phyloP scores from a whole-genome alignment of 2,888 invertebrate species.

The Ptychoptera contaminata region DNA sequence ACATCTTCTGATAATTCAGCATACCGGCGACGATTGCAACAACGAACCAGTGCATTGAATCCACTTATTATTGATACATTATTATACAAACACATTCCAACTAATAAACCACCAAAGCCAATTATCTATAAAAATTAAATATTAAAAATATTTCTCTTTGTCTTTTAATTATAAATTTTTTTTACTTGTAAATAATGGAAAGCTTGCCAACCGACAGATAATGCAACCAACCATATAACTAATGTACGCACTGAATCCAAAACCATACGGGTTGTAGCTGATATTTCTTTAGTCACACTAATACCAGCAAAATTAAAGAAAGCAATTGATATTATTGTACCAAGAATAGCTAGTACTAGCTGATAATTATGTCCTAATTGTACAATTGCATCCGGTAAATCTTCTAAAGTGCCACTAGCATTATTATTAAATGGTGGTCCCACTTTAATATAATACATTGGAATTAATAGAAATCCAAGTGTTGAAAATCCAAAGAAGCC shows the following conservation, averaged over 20 bases:
- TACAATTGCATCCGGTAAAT: slow-evolving; percentile 65
- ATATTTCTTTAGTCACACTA: slow-evolving; percentile 83
- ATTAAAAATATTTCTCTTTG: slow-evolving; percentile 26
- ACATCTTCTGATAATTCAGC: slow-evolving; percentile 14
- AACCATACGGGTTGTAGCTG: slow-evolving; percentile 82
- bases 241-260: slow-evolving; percentile 77
- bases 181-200: slow-evolving; percentile 65
- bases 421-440: slow-evolving; percentile 62
- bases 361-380: slow-evolving; percentile 51
- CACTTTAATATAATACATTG: slow-evolving; percentile 67
- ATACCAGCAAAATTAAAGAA: slow-evolving; percentile 89
- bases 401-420: slow-evolving; percentile 62
- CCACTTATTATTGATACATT: slow-evolving; percentile 33
- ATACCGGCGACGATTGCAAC: slow-evolving; percentile 19
- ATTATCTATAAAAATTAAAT: slow-evolving; percentile 37
- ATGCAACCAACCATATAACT: slow-evolving; percentile 74
- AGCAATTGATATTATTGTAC: slow-evolving; percentile 68
- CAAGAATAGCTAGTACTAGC: slow-evolving; percentile 48
- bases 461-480: slow-evolving; percentile 46
- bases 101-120: slow-evolving; percentile 57
- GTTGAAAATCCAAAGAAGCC: slow-evolving; percentile 60
- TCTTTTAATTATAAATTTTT: slow-evolving; percentile 40
- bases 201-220: slow-evolving; percentile 58
- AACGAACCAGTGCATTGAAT: slow-evolving; percentile 15
- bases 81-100: slow-evolving; percentile 77